Conservation (phyloP, 2,888 invertebrate species). For the Priapulus caudatus region DNA sequence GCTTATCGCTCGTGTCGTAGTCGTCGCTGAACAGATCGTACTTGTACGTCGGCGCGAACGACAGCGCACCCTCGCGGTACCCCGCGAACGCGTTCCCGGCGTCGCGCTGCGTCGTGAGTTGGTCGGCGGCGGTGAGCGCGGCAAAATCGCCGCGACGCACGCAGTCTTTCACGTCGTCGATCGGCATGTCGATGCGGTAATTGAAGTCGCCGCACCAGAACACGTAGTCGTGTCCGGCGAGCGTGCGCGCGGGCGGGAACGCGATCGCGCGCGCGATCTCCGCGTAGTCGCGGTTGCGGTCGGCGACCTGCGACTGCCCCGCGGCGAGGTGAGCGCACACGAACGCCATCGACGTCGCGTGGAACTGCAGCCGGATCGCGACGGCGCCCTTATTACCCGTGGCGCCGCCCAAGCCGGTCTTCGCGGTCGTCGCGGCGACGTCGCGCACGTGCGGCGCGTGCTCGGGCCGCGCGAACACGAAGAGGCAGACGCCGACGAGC, state of each 20-base stretch:
- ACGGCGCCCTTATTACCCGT: slow-evolving; percentile 94
- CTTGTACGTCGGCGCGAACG: slow-evolving; percentile 93
- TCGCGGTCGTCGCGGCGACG: slow-evolving; percentile 87
- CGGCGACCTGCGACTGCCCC: slow-evolving; percentile 86
- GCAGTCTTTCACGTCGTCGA: slow-evolving; percentile 77
- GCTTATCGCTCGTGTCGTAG: slow-evolving; percentile 97
- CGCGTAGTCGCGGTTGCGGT: slow-evolving; percentile 89
- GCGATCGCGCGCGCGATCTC: slow-evolving; percentile 74
- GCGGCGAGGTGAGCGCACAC: slow-evolving; percentile 98
- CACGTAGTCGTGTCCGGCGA: slow-evolving; percentile 91
- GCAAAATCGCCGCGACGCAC: slow-evolving; percentile 61
- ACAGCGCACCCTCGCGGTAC: slow-evolving; percentile 79
- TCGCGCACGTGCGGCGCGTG: slow-evolving; percentile 76
- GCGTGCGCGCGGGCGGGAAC: slow-evolving; percentile 54
- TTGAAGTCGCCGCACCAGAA: slow-evolving; percentile 99
- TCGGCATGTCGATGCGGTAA: slow-evolving; percentile 88
- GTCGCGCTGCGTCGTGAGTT: slow-evolving; percentile 51
- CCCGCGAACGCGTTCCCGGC: slow-evolving; percentile 63
- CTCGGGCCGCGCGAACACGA: slow-evolving; percentile 79
- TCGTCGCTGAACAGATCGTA: slow-evolving; percentile 97
- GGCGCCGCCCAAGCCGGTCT: slow-evolving; percentile 96
- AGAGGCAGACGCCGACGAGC: slow-evolving; percentile 91
- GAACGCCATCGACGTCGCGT: slow-evolving; percentile 90
- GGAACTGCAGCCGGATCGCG: slow-evolving; percentile 76
- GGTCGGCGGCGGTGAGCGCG: slow-evolving; percentile 70